Base-by-base conservation (phyloP, 2,888 invertebrate genomes). In the Lapara coniferarum region DNA sequence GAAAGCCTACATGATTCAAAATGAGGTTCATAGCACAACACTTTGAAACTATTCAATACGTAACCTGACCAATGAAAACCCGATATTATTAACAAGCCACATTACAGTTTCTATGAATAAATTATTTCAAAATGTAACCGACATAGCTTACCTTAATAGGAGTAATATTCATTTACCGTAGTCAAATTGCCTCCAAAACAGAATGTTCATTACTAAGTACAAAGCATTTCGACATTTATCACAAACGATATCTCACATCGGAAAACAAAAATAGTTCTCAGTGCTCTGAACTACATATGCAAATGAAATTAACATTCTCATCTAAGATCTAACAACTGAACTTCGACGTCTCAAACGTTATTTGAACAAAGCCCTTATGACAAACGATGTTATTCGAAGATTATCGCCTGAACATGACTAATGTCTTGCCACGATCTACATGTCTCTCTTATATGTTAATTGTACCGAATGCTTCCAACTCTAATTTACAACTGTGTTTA, bases 351-450 rank as follows among this genome's bases (percentile, higher is more conserved):
- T 49, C 70, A 63, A 57, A 67, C 57, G 53, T 70, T 70, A 67
- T 70, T 70, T 78, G 78, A 76, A 78, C 78, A 76, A 75, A 81
- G 77, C 77, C 72, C 75, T 74, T 84, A 89, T 88, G 89, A 90
- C 89, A 89, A 87, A 91, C 88, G 87, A 81, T 89, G 88, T 90
- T 89, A 88, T 88, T 88, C 84, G 74, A 88, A 91, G 90, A 92
- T 91, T 90, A 92, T 90, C 87, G 78, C 86, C 78, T 85, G 88
- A 90, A 91, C 88, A 90, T 90, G 91, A 93, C 89, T 91, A 92
- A 93, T 92, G 90, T 88, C 85, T 79, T 83, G 83, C 84, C 83
- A 80, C 83, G 85, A 83, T 84, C 84, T 81, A 81, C 79, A 75
- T 63, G 78, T 81, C 82, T 83, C 81, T 81, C 79, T 78, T 86